phyloP scores from a whole-genome alignment of 2,797 vertebrate genomes.

The Geotria australis region DNA sequence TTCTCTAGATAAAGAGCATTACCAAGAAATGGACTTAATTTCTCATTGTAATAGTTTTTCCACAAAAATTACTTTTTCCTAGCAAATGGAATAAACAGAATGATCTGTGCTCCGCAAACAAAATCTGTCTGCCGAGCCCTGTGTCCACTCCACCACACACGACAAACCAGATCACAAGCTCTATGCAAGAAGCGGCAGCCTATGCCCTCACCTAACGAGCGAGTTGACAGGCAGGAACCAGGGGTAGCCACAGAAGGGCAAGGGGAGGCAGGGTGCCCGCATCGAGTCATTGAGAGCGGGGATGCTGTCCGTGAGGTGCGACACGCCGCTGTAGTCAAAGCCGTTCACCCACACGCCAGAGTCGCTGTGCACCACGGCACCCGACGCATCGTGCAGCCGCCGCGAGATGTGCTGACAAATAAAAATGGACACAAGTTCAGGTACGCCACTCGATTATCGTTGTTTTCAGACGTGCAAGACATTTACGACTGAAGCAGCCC shows the following conservation, averaged over 20 bases:
- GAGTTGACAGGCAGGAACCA: constrained; percentile 81
- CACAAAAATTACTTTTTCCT: too few relatives aligned
- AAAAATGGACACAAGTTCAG: not conserved
- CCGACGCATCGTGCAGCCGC: constrained; percentile 38
- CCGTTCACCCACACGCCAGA: constrained; percentile 90
- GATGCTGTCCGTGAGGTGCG: constrained; percentile 41
- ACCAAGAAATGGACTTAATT: too few relatives aligned
- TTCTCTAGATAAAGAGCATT: too few relatives aligned
- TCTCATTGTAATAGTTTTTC: too few relatives aligned
- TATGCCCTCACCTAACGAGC: constrained; percentile 35
- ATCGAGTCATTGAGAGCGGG: constrained; percentile 61
- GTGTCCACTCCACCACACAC: not conserved
- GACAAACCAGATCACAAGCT: not conserved
- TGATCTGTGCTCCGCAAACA: too few relatives aligned
- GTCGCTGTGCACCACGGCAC: constrained; percentile 36
- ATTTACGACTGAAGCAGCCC: too few relatives aligned
- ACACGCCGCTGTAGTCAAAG: constrained; percentile 61
- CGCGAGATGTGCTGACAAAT: constrained; percentile 33
- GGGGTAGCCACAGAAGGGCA: constrained; percentile 65
- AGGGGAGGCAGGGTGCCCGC: constrained; percentile 25
- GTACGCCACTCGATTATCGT: too few relatives aligned
- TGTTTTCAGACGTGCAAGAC: too few relatives aligned
- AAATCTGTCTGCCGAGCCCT: too few relatives aligned
- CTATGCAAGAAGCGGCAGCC: not conserved
- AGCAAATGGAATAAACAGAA: too few relatives aligned